A percentile compares a stretch with the other conserved stretches of the same genome.
Conservation (phyloP, 2,888 invertebrate genomes). For the Pantelozetes paolii region DNA sequence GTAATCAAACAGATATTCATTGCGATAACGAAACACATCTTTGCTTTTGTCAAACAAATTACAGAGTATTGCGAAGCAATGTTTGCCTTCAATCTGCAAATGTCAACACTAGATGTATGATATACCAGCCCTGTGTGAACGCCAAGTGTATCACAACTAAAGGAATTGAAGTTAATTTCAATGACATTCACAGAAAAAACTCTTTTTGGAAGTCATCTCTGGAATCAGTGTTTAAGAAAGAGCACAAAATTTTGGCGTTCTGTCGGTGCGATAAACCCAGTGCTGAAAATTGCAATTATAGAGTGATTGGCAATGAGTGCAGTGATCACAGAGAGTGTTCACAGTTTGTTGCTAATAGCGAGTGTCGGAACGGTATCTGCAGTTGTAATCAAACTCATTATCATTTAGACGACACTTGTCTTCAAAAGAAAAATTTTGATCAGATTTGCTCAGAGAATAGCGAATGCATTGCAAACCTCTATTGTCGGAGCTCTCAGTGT, state of each 20-base stretch:
- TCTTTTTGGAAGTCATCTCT: not conserved
- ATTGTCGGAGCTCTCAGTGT: slow-evolving; percentile 5
- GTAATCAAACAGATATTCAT: not conserved
- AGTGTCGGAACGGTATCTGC: slow-evolving; percentile 7
- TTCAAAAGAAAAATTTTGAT: slow-evolving; percentile 27
- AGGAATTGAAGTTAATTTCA: not conserved
- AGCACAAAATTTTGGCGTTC: slow-evolving; percentile 8
- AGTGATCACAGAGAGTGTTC: not conserved
- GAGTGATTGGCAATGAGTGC: slow-evolving; percentile 8
- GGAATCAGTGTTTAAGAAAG: not conserved
- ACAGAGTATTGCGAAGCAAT: not conserved
- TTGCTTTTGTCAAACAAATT: not conserved
- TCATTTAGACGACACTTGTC: slow-evolving; percentile 32
- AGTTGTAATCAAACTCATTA: slow-evolving; percentile 25
- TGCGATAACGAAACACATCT: not conserved
- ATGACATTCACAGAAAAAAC: not conserved
- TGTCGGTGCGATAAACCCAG: not conserved
- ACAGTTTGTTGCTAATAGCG: not conserved
- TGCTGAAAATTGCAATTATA: slow-evolving; percentile 5
- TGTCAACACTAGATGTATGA: slow-evolving; percentile 11
- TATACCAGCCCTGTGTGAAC: not conserved
- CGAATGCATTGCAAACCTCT: slow-evolving; percentile 15
- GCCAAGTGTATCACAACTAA: not conserved
- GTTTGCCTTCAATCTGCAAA: slow-evolving; percentile 13
- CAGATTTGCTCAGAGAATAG: slow-evolving; percentile 7